Evolutionary conservation across 1,140 invertebrate genomes (phyloP), one percentile per base, ranked within the genome.

Genomic region (Trichonephila inaurata): DNA sequence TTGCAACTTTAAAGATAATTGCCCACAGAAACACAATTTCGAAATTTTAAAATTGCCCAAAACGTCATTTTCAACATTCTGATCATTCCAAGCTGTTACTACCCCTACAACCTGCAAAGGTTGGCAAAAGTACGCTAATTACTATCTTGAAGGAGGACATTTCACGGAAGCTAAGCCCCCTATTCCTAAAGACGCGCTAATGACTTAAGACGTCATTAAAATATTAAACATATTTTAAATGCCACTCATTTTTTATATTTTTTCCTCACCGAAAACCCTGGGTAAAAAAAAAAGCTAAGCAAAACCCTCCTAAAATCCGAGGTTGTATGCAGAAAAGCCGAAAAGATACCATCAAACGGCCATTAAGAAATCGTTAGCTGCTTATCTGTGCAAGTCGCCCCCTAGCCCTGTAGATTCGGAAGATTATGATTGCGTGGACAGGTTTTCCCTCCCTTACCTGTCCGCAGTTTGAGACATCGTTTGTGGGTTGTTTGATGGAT

Each of bases 331-430:
- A 82, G 89, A 66, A 64, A 21, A 91, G 77, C 51, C 64, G 60
- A 61, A 83, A 33, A 83, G 89, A 91, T 91, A 91, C 77, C 89
- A 91, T 91, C 89, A 91, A 91, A 91, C 89, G 83, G 44, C 89
- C 89, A 91, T 91, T 91, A 91, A 91, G 89, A 91, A 83, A 91
- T 91, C 89, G 89, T 91, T 91, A 91, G 89, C 77, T 21, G 33
- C 69, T 90, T 90, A 90, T 90, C 89, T 60, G 89, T 21, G 61
- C 61, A 40, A 19, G 21, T 40, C 24, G n/a, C 86, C 87, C 87
- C 51, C 61, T 24, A 85, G 44, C 82, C 61, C 61, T 16, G 33
- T n/a, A 89, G 33, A 64, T 61, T 40, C 87, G 28, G 21, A 33
- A 89, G 62, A 89, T 89, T 72, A 87, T 58, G 61, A 40, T 62